Percentiles rank a stretch among this genome's conserved stretches.
Evolutionary conservation across 2,888 invertebrate species (phyloP).

Genomic region (Drosophila fungiperda): DNA sequence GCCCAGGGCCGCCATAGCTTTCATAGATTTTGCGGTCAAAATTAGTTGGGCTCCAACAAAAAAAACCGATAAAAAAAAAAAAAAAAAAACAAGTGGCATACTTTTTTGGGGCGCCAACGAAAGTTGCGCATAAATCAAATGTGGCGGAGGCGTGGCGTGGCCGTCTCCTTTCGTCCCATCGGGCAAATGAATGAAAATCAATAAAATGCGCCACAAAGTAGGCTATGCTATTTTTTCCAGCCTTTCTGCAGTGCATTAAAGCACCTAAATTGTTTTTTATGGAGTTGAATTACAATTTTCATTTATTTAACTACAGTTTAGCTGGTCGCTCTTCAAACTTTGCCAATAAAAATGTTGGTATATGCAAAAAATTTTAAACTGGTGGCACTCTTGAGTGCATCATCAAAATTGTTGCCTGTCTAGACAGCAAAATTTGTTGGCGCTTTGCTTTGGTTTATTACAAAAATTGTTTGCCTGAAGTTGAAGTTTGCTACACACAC

Average conservation of each 20-base stretch:
- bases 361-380: slow-evolving; percentile 21
- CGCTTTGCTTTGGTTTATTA: slow-evolving; percentile 51
- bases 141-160: slow-evolving; percentile 34
- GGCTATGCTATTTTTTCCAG: slow-evolving; percentile 26
- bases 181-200: slow-evolving; percentile 46
- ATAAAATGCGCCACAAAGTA: slow-evolving; percentile 37
- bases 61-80: neutral
- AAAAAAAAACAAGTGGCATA: slow-evolving; percentile 32
- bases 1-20: slow-evolving; percentile 14
- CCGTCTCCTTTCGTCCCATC: neutral
- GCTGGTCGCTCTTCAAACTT: slow-evolving; percentile 42
- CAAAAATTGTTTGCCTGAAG: slow-evolving; percentile 56
- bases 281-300: slow-evolving; percentile 6
- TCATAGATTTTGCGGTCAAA: slow-evolving; percentile 63
- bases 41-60: slow-evolving; percentile 44
- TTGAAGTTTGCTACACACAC: slow-evolving; percentile 27
- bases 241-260: slow-evolving; percentile 35
- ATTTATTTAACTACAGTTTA: slow-evolving; percentile 21
- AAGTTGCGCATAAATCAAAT: slow-evolving; percentile 66
- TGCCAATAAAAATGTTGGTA: slow-evolving; percentile 53
- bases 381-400: slow-evolving; percentile 47
- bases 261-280: slow-evolving; percentile 17
- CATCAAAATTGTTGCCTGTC: slow-evolving; percentile 63
- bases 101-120: slow-evolving; percentile 35
- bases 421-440: slow-evolving; percentile 59